phyloP scores from a whole-genome alignment of 2,113 vertebrate genomes.

The Gambusia affinis region DNA sequence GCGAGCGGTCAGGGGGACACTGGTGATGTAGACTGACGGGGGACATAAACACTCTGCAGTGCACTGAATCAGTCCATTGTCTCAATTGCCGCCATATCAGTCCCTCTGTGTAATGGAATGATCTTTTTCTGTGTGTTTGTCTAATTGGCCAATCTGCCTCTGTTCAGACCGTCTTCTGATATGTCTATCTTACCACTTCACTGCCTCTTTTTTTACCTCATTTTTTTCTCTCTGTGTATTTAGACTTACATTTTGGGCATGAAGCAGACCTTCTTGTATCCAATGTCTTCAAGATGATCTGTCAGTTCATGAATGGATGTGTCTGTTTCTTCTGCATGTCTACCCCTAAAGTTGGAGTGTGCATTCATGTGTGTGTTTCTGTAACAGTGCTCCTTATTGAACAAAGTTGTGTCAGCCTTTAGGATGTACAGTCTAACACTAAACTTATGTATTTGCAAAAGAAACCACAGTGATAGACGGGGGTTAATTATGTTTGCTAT shows the following conservation, averaged over 20 bases:
- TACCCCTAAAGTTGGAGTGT: neutral
- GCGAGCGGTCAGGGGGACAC: slow-evolving; percentile 73
- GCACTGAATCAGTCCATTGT: slow-evolving; percentile 75
- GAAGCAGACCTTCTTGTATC: slow-evolving; percentile 15
- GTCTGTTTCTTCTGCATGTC: slow-evolving; percentile 17
- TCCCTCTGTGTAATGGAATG: slow-evolving; percentile 63
- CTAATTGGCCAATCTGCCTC: slow-evolving; percentile 70
- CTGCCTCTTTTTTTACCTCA: slow-evolving; percentile 22
- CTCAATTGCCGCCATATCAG: slow-evolving; percentile 54
- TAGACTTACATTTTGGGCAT: slow-evolving; percentile 3
- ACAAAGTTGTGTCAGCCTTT: slow-evolving; percentile 2
- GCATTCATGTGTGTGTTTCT: neutral
- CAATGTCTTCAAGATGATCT: slow-evolving; percentile 10
- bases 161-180: slow-evolving; percentile 54
- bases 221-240: slow-evolving; percentile 16
- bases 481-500: slow-evolving; percentile 22
- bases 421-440: neutral
- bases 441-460: neutral
- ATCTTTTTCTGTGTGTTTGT: slow-evolving; percentile 65
- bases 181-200: slow-evolving; percentile 43
- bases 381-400: neutral
- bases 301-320: neutral
- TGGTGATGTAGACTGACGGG: slow-evolving; percentile 74
- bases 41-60: slow-evolving; percentile 72
- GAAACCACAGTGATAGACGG: neutral